phyloP scores from a whole-genome alignment of 2,797 vertebrate genomes.

The Manis crassicaudata region DNA sequence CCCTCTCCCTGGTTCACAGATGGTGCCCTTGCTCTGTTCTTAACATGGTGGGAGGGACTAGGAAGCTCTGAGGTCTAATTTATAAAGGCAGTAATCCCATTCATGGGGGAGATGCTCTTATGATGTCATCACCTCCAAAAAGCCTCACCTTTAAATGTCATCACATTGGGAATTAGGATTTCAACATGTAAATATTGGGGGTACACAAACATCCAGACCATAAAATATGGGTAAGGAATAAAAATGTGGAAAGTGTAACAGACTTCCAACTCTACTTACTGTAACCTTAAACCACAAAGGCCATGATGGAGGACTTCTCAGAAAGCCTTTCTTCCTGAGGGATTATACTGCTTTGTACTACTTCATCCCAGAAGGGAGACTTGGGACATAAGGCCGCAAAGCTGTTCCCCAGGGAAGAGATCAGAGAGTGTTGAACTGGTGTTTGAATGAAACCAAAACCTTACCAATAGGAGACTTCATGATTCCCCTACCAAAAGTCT shows the following conservation, averaged over 20 bases:
- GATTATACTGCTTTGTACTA: not conserved
- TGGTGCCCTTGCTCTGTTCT: not conserved
- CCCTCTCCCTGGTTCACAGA: not conserved
- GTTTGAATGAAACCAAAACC: not conserved
- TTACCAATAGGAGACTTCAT: not conserved
- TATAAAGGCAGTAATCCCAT: not conserved
- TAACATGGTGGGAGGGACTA: not conserved
- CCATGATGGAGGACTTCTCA: not conserved
- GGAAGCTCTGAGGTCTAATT: not conserved
- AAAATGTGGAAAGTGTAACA: not conserved
- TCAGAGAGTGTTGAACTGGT: not conserved
- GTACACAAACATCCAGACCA: not conserved
- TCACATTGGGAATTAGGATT: not conserved
- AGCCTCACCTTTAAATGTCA: not conserved
- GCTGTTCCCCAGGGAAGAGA: not conserved
- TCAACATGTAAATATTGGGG: not conserved
- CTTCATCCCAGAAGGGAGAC: not conserved
- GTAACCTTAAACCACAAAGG: not conserved
- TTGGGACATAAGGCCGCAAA: not conserved
- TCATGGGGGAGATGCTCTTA: not conserved
- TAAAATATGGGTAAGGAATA: not conserved
- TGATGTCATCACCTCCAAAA: not conserved
- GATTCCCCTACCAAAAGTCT: not conserved
- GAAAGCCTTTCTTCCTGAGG: not conserved
- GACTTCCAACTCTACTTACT: not conserved